Base-by-base conservation (phyloP, 1,140 invertebrate genomes). In the Formica exsecta region DNA sequence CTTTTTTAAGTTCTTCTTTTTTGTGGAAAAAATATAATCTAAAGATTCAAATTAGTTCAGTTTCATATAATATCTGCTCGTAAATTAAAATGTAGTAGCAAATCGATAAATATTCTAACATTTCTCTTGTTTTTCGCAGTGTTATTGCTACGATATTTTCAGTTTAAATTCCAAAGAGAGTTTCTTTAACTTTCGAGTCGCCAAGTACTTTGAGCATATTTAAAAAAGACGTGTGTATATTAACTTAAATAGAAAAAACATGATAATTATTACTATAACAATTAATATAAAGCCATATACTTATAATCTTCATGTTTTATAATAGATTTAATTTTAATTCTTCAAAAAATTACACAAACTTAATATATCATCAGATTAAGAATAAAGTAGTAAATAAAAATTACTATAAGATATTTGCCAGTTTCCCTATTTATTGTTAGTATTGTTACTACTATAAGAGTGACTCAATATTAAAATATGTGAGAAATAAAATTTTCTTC, bases 91-190 rank as follows among this genome's bases (percentile, higher is more conserved):
- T 38, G 38, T 22, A 75, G 7, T 61, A 38, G 7, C 16, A 6
- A 25, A 32, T 32, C 2, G 51, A 62, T 38, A 61, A 25, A 76
- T 44, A 61, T 76, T 62, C 9, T 59, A 76, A 62, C 29, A n/a
- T 0, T 16, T n/a, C 36, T 59, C 22, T 29, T 68, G 32, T 36
- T 73, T 16, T 22, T 2, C 11, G 2, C 9, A 11, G 16, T 22
- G 19, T 75, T 62, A 61, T 11, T n/a, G 2, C 11, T 44, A 8
- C 38, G 57, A 41, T 64, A 62, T 41, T 75, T 75, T 2, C 25
- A 41, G n/a, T 61, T 59, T 36, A 22, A 74, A 29, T 16, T 7
- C n/a, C 29, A 36, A 54, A 44, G 32, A 32, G 11, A n/a, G 32
- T 54, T 68, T 68, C 19, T 44, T 25, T 38, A 44, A 44, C 5